These are phyloP conservation scores for Himalopsyche phryganea DNA, from an alignment of 1,140 invertebrate species.

Conservation along the genomic window DNA sequence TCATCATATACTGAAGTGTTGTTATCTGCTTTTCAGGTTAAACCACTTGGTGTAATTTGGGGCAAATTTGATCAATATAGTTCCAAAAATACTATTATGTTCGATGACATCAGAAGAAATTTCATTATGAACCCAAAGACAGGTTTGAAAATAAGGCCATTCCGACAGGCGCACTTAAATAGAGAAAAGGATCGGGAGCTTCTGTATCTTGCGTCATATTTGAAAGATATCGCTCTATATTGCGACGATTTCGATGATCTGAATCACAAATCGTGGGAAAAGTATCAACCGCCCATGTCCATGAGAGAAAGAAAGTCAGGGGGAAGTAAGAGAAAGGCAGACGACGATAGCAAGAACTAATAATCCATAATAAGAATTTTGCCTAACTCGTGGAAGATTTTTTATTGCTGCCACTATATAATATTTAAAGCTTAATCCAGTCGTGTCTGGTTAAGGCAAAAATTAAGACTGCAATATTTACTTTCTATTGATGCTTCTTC, in stretches of 20 bases:
- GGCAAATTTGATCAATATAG: slow-evolving; percentile 88
- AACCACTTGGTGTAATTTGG: slow-evolving; percentile 96
- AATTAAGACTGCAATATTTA: too few species aligned
- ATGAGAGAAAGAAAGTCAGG: slow-evolving; percentile 40
- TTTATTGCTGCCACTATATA: too few species aligned
- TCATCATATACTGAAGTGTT: too few species aligned
- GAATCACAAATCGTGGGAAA: slow-evolving; percentile 91
- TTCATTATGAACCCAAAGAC: slow-evolving; percentile 97
- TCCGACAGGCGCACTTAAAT: slow-evolving; percentile 86
- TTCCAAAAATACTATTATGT: slow-evolving; percentile 94
- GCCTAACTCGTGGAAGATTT: too few species aligned
- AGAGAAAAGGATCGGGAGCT: slow-evolving; percentile 82
- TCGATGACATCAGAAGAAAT: slow-evolving; percentile 95
- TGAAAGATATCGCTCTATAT: slow-evolving; percentile 77
- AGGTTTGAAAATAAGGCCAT: slow-evolving; percentile 86
- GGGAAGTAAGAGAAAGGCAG: slow-evolving; percentile 48
- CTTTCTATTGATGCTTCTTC: too few species aligned
- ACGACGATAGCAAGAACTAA: slow-evolving; percentile 27
- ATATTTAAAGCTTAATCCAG: too few species aligned
- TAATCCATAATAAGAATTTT: background rate
- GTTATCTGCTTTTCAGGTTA: slow-evolving; percentile 65
- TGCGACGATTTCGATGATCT: slow-evolving; percentile 79
- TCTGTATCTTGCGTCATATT: slow-evolving; percentile 76
- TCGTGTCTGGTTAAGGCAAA: too few species aligned
- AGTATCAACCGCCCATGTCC: slow-evolving; percentile 60